Evolutionary conservation across 2,797 vertebrate species (phyloP), one percentile per base, ranked within the genome.

Genomic region (Erpetoichthys calabaricus): DNA sequence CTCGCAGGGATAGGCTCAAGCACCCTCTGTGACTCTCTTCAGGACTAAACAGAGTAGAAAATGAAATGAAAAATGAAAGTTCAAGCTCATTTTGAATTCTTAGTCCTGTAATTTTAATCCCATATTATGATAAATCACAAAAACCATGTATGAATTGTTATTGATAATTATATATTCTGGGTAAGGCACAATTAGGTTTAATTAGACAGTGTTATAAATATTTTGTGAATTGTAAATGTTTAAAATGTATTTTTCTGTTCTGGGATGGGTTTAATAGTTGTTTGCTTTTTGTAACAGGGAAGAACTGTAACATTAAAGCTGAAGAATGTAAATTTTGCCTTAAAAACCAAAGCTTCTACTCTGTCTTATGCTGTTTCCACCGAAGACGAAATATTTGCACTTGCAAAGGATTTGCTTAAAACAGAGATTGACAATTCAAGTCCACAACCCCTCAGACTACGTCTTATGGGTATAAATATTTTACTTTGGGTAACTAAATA

Each of bases 321-420:
- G 45, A 99, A 99, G 78, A 95, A 94, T 3, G 89, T 99, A 58
- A 88, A 91, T 58, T 98, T 98, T 42, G 90, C 97, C 80, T 90
- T 98, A 45, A 98, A 91, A 82, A 92, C 89, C 64, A 84, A 84
- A 67, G 92, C 92, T 4, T 78, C 74, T 62, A 92, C 92, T 4
- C 68, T 91, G 47, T 67, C 77, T 0, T 85, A 76, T 56, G 75
- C 84, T 62, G 78, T 97, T 67, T 89, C 86, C 59, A 88, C 87
- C 51, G 81, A 80, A 57, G 88, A 94, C 56, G 92, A 98, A 78
- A 89, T 98, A 71, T 99, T 89, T 79, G 74, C 86, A 68, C 73
- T 89, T 68, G 91, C 92, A 59, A 95, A 88, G 73, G 91, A 94
- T 44, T 78, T 98, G 54, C 75, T 99, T 66, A 92, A 80, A 74